Base-by-base conservation (phyloP, 2,797 vertebrate genomes). In the Anguilla marmorata region DNA sequence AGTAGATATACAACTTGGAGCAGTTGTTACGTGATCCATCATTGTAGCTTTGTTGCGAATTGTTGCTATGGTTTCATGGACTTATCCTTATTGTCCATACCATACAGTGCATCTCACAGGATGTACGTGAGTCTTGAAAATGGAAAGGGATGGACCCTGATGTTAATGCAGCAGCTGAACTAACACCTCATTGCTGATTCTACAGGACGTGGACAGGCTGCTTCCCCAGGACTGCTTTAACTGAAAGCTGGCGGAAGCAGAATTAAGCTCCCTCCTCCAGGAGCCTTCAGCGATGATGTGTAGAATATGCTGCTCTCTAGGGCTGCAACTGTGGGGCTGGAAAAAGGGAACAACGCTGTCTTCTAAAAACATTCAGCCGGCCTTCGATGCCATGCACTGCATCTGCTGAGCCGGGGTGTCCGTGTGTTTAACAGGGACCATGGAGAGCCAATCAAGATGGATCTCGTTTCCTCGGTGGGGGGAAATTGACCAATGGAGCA, bases 371-470 rank as follows among this genome's bases (percentile, higher is more conserved):
- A 94, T 94, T 93, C 93, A 90, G 91, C 89, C 90, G 92, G 91
- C 89, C 91, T 92, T 94, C 95, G 94, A 95, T 92, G 91, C 92
- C 93, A 94, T 96, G 95, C 95, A 95, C 95, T 95, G 94, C 94
- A 92, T 92, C 92, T 94, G 92, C 88, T 89, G 91, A 90, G 93
- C 94, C 91, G 92, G 91, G 90, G 92, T 93, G 91, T 93, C 92
- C 92, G 90, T 91, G 90, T 93, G 90, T 93, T 93, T 96, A 96
- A 96, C 96, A 96, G 95, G 88, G 1, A 89, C 93, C 92, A 94
- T 95, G 93, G 94, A 95, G 94, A 94, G 93, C 95, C 95, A 94
- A 94, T 95, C 94, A 93, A 95, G 95, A 95, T 92, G 93, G 92
- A 96, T 95, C 90, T 92, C 88, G 92, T 90, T 93, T 89, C 92